Evolutionary conservation across 2,888 invertebrate genomes (phyloP), one percentile per base, ranked within the genome.

Genomic region (Drosophila incognita): DNA sequence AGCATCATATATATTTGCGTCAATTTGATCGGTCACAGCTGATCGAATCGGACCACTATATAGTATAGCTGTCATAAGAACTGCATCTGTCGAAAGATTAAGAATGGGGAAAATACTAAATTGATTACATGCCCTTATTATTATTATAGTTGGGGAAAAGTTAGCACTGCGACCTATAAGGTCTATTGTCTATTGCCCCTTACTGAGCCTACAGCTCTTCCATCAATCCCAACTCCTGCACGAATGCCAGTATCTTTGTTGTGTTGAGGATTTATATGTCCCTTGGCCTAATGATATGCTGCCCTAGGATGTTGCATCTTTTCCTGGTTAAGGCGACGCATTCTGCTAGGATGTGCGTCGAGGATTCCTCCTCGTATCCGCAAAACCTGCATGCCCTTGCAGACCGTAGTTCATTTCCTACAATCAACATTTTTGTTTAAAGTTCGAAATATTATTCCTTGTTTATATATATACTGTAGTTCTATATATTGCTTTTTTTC

Each of bases 401-500:
- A n/a, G 10, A 10, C n/a, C 10, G 4, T 0, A 21, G 21, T 42
- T 5, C 11, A 42, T 21, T 21, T 40, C n/a, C n/a, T 15, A 13
- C 4, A 1, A 46, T 46, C 4, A 46, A 15, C 15, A 24, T 1
- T 46, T 24, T 15, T 24, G 8, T 15, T 8, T 4, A 0, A 8
- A 24, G 1, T 24, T 15, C 7, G 24, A 46, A 46, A 46, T 24
- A 24, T 4, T 24, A 15, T 24, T 2, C 24, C 15, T 33, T 33
- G 33, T 2, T 33, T 4, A 33, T 33, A 33, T 33, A 33, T 29
- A 49, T 27, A n/a, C 27, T n/a, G 7, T 2, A 18, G 24, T 8
- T 10, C 1, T 4, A 27, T 27, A 24, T 27, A 0, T 0, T 24
- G n/a, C 8, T 13, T 7, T 8, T 8, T 1, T 2, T 1, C 27